These are phyloP conservation scores for Yponomeuta malinellus DNA, from an alignment of 2,888 invertebrate genomes.

Conservation along the genomic window DNA sequence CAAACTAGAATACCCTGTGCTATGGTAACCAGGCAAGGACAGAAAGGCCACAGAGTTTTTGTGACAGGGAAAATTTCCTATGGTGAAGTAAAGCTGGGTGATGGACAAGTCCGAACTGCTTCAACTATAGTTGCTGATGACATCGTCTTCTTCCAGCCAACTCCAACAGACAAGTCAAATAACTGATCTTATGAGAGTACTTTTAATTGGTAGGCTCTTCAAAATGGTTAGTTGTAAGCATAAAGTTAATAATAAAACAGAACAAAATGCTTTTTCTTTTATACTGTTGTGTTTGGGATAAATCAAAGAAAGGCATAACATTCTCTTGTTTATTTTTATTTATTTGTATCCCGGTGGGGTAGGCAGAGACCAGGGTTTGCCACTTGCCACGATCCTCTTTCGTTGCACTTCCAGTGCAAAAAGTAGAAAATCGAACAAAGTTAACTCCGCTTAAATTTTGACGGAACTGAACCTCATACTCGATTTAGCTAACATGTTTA, in stretches of 20 bases:
- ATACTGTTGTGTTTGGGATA: too few relatives aligned
- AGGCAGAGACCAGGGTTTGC: too few relatives aligned
- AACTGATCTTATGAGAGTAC: background rate
- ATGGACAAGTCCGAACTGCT: slow-evolving; percentile 82
- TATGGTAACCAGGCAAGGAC: too few relatives aligned
- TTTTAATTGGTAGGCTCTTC: too few relatives aligned
- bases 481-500: slow-evolving; percentile 7
- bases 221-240: too few relatives aligned
- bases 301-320: slow-evolving; percentile 31
- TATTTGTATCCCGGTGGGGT: too few relatives aligned
- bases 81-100: slow-evolving; percentile 87
- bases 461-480: background rate
- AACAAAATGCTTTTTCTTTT: too few relatives aligned
- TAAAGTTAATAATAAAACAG: background rate
- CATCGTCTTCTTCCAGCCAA: slow-evolving; percentile 84
- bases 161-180: slow-evolving; percentile 6
- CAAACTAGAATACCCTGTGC: too few relatives aligned
- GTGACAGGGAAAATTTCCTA: slow-evolving; percentile 89
- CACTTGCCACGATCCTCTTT: too few relatives aligned
- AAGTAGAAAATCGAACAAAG: background rate
- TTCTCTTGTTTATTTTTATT: slow-evolving; percentile 63
- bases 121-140: slow-evolving; percentile 92
- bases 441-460: background rate
- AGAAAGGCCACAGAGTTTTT: slow-evolving; percentile 90
- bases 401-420: too few relatives aligned